Evolutionary conservation across 2,797 vertebrate species (phyloP).

Genomic region (Halcyon smyrnensis): DNA sequence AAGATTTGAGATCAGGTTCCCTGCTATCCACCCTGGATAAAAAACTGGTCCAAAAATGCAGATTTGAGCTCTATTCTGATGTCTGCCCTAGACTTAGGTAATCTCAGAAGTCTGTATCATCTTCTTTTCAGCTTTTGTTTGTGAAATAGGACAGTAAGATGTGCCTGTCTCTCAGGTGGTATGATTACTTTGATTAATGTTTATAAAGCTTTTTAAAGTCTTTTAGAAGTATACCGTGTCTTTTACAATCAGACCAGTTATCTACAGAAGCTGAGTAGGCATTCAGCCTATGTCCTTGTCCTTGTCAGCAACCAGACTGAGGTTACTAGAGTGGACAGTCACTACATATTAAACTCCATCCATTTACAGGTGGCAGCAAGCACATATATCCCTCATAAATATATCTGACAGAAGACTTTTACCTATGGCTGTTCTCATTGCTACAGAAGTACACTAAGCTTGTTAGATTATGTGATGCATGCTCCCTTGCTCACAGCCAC

Average conservation of each 20-base stretch:
- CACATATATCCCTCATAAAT: not conserved
- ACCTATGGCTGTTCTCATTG: not conserved
- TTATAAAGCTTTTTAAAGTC: not conserved
- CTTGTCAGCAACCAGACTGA: not conserved
- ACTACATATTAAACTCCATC: not conserved
- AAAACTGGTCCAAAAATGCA: not conserved
- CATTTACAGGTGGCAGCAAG: not conserved
- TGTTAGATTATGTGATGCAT: not conserved
- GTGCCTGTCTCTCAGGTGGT: not conserved
- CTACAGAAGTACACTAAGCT: not conserved
- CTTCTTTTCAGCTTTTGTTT: not conserved
- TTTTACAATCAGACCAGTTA: not conserved
- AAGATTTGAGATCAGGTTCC: not conserved
- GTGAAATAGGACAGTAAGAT: not conserved
- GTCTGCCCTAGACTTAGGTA: not conserved
- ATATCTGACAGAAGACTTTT: not conserved
- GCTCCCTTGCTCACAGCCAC: not conserved
- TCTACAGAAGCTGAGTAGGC: not conserved
- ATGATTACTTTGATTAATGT: not conserved
- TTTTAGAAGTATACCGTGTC: not conserved
- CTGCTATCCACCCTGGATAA: not conserved
- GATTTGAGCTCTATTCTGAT: not conserved
- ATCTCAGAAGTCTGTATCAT: not conserved
- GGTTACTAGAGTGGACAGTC: not conserved
- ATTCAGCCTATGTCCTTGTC: not conserved